These are phyloP conservation scores for Ennomos fuscantarius DNA, from an alignment of 2,888 invertebrate genomes.

Conservation along the genomic window DNA sequence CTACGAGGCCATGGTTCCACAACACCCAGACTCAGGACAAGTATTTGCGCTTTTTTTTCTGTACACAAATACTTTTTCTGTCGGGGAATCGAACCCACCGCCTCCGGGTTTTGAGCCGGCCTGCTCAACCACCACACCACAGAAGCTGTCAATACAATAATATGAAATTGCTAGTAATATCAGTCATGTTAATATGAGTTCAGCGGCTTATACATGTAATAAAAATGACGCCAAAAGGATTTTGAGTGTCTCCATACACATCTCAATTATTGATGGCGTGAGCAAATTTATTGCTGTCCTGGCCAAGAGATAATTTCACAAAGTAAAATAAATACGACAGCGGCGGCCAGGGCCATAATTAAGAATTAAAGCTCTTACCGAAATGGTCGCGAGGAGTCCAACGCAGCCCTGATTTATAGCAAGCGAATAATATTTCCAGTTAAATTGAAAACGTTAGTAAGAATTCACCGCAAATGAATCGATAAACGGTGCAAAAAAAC, in stretches of 20 bases:
- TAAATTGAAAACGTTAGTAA: slow-evolving; percentile 69
- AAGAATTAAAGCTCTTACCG: slow-evolving; percentile 76
- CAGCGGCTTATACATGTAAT: slow-evolving; percentile 34
- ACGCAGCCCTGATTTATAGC: slow-evolving; percentile 68
- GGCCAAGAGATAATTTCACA: slow-evolving; percentile 62
- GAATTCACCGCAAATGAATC: slow-evolving; percentile 60
- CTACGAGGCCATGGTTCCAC: no score
- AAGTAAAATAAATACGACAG: slow-evolving; percentile 73
- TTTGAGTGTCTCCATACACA: slow-evolving; percentile 45
- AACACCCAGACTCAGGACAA: no score
- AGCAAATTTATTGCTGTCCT: slow-evolving; percentile 63
- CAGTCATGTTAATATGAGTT: slow-evolving; percentile 7
- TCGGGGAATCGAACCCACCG: no score
- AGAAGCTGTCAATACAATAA: no score
- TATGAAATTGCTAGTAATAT: neutral
- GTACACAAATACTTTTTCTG: no score
- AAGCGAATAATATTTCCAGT: slow-evolving; percentile 66
- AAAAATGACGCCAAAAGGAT: slow-evolving; percentile 31
- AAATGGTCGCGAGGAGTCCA: slow-evolving; percentile 68
- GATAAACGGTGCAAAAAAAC: slow-evolving; percentile 54
- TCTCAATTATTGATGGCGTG: slow-evolving; percentile 70
- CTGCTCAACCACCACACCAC: no score
- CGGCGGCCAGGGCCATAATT: slow-evolving; percentile 70
- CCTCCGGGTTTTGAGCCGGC: no score
- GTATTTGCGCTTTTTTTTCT: no score